phyloP scores from a whole-genome alignment of 2,797 vertebrate species.

The Enteromius thamalakanensis region DNA sequence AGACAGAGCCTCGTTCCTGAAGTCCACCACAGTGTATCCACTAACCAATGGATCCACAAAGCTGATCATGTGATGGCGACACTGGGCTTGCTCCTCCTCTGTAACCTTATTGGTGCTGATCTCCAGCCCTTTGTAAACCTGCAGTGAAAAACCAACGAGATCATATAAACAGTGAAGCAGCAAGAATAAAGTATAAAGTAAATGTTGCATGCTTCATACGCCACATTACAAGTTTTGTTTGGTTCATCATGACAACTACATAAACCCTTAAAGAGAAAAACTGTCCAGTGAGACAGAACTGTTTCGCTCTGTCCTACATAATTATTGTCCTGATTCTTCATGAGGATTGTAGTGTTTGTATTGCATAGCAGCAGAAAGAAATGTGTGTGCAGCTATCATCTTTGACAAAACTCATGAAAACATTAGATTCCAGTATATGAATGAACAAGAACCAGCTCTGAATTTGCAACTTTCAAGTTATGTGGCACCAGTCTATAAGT shows the following conservation, averaged over 20 bases:
- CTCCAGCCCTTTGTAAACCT: slow-evolving; percentile 95
- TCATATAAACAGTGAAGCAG: neutral
- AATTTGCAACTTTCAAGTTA: neutral
- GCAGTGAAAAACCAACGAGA: slow-evolving; percentile 35
- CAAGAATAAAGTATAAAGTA: neutral
- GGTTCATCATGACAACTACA: slow-evolving; percentile 4
- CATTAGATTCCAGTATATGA: neutral
- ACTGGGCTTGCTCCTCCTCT: slow-evolving; percentile 81
- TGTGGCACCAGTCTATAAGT: neutral
- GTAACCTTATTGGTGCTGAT: slow-evolving; percentile 97
- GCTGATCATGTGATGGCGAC: slow-evolving; percentile 96
- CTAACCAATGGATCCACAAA: slow-evolving; percentile 92
- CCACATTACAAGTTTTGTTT: neutral
- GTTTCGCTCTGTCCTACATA: slow-evolving; percentile 6
- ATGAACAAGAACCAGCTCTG: slow-evolving; percentile 2
- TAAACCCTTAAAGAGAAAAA: slow-evolving; percentile 17
- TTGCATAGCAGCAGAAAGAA: neutral
- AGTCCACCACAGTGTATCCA: slow-evolving; percentile 93
- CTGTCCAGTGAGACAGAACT: neutral
- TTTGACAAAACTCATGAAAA: neutral
- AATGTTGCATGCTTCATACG: neutral
- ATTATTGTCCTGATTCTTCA: neutral
- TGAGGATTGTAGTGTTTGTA: neutral
- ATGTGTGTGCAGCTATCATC: neutral
- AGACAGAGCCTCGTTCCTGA: slow-evolving; percentile 88